A percentile compares a stretch with the other conserved stretches of the same genome.
Conservation (phyloP, 2,888 invertebrate species). For the Trachelus iudaicus region DNA sequence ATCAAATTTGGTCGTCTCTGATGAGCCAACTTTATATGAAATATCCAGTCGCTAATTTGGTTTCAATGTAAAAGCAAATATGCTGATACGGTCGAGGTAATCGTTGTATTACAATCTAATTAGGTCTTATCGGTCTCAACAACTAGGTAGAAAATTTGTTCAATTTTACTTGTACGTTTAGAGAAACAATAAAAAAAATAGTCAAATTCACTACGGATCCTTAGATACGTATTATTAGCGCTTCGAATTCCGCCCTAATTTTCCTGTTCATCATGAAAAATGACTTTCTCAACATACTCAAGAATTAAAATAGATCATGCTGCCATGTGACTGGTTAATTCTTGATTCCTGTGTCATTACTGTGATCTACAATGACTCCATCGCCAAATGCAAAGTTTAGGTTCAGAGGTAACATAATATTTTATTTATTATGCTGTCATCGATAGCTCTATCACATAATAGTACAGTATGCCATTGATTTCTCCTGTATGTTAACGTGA, state of each 20-base stretch:
- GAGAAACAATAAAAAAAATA: neutral
- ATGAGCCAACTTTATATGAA: neutral
- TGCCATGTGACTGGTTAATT: neutral
- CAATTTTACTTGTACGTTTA: neutral
- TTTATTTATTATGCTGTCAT: slow-evolving; percentile 56
- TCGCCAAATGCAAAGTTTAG: neutral
- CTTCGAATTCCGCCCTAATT: neutral
- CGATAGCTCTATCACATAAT: slow-evolving; percentile 54
- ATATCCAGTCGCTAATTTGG: neutral
- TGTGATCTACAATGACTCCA: neutral
- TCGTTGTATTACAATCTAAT: neutral
- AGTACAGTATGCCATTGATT: slow-evolving; percentile 41
- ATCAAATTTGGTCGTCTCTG: neutral
- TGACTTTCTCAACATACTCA: neutral
- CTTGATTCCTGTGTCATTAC: neutral
- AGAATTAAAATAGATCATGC: neutral
- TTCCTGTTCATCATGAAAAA: neutral
- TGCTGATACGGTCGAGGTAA: neutral
- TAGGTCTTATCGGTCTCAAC: neutral
- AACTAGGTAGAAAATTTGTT: neutral
- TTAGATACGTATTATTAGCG: too few relatives aligned
- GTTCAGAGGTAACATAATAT: slow-evolving; percentile 38
- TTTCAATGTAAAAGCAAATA: neutral
- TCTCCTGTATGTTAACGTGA: slow-evolving; percentile 31
- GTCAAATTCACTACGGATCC: neutral